Percentiles rank a stretch among this genome's conserved stretches.
phyloP scores from a whole-genome alignment of 2,797 vertebrate genomes.

The Amblyraja radiata region DNA sequence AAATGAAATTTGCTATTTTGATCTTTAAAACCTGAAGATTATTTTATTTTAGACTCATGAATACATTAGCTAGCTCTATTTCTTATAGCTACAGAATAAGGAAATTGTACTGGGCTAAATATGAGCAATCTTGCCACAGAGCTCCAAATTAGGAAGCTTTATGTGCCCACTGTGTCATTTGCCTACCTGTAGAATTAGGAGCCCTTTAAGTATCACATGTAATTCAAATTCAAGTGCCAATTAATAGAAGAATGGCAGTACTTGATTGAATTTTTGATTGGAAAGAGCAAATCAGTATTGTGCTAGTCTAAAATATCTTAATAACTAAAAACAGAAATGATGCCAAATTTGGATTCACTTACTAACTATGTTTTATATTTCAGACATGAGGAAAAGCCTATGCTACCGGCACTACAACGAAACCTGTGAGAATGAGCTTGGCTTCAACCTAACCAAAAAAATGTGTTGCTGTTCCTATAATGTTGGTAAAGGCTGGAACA shows the following conservation, averaged over 20 bases:
- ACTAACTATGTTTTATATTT: neutral
- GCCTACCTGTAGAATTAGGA: neutral
- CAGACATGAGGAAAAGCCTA: constrained; percentile 76
- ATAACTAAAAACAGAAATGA: neutral
- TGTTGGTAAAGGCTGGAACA: constrained; percentile 76
- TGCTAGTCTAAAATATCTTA: neutral
- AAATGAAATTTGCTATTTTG: neutral
- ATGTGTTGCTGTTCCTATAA: constrained; percentile 76
- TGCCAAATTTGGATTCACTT: neutral
- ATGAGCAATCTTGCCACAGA: neutral
- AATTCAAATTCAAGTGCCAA: neutral
- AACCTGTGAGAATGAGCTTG: constrained; percentile 71
- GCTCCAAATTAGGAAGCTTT: too few species aligned
- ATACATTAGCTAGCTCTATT: neutral
- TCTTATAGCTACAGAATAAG: neutral
- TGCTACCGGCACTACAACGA: constrained; percentile 71
- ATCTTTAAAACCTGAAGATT: neutral
- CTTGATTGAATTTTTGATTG: neutral
- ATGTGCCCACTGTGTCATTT: too few species aligned
- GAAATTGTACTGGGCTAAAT: neutral
- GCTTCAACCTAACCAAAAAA: constrained; percentile 69
- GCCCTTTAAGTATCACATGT: neutral
- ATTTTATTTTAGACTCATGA: neutral
- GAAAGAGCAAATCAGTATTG: neutral
- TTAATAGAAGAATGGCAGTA: neutral